Evolutionary conservation across 2,888 invertebrate species (phyloP).

Genomic region (Thecocarcelia acutangulata): DNA sequence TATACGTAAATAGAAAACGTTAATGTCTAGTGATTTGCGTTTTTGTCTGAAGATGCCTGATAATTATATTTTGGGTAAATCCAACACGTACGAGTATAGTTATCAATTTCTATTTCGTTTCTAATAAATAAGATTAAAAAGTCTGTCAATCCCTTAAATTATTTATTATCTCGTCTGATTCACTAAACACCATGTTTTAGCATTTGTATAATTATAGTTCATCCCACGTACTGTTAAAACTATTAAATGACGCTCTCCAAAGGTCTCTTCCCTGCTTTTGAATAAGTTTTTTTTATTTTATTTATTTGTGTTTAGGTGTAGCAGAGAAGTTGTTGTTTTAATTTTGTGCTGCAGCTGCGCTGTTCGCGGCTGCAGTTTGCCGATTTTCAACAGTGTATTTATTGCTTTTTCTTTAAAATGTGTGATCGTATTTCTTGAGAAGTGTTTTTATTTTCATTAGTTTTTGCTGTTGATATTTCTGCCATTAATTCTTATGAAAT

Average conservation of each 20-base stretch:
- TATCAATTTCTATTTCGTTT: too few species aligned
- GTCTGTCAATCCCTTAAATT: too few species aligned
- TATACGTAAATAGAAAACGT: too few species aligned
- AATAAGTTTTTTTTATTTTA: too few species aligned
- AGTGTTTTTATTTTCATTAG: background rate
- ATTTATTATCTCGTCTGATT: background rate
- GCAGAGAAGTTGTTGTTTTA: background rate
- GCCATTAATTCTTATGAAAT: constrained; percentile 64
- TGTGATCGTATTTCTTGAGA: constrained; percentile 53
- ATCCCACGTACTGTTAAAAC: constrained; percentile 1
- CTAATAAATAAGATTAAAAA: too few species aligned
- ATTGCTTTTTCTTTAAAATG: constrained; percentile 43
- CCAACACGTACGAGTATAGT: too few species aligned
- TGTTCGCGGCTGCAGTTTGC: background rate
- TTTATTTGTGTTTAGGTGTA: background rate
- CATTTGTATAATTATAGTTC: background rate
- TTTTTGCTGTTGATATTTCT: constrained; percentile 7
- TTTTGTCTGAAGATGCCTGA: too few species aligned
- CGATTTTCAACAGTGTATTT: constrained; percentile 13
- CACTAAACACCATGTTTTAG: background rate
- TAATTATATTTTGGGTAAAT: too few species aligned
- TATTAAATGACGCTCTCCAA: background rate
- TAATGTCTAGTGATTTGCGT: too few species aligned
- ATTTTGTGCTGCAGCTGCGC: background rate
- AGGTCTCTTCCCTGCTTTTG: background rate